These are phyloP conservation scores for Rhombomys opimus DNA, from an alignment of 2,113 vertebrate genomes.

Conservation along the genomic window DNA sequence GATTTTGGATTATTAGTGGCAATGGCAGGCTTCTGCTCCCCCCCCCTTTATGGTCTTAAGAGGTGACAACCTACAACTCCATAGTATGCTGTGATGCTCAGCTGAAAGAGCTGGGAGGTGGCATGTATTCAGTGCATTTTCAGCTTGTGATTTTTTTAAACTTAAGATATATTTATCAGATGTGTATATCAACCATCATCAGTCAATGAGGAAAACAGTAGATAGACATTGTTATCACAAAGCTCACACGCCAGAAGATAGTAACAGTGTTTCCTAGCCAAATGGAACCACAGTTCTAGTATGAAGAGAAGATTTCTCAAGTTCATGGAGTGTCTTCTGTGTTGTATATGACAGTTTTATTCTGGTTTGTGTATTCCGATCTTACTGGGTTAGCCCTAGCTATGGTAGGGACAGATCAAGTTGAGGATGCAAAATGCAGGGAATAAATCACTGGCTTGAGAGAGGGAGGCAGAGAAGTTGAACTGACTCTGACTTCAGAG, in stretches of 20 bases:
- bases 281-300: not conserved
- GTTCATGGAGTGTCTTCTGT: not conserved
- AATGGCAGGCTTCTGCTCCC: no score
- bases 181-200: not conserved
- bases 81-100: not conserved
- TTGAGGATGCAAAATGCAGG: not conserved
- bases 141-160: not conserved
- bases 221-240: constrained; percentile 68
- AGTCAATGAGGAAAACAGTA: constrained; percentile 76
- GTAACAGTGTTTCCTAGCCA: constrained; percentile 68
- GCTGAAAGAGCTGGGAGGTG: not conserved
- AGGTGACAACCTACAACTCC: rapidly evolving
- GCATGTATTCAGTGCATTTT: not conserved
- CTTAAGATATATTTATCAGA: not conserved
- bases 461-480: not conserved
- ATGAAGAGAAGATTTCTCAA: not conserved
- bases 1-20: not conserved
- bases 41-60: not conserved
- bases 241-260: constrained; percentile 74
- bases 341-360: not conserved
- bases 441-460: not conserved
- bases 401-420: no score
- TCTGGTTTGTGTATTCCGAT: not conserved
- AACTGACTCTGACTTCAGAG: not conserved
- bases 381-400: not conserved